These are phyloP conservation scores for Takifugu flavidus DNA, from an alignment of 2,113 vertebrate genomes.

Conservation along the genomic window DNA sequence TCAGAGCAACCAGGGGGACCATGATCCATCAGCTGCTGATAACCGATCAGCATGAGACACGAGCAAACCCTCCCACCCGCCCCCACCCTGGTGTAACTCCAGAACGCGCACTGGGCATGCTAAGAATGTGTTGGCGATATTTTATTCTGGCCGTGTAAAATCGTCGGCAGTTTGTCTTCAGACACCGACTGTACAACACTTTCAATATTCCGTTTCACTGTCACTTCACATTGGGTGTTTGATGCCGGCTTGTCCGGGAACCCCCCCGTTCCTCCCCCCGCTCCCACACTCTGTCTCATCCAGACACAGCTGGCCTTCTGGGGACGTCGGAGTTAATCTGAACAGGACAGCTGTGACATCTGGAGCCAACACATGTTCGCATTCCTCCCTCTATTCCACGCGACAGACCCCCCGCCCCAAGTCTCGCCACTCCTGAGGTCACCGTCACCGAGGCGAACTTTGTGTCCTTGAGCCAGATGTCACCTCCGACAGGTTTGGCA, in stretches of 20 bases:
- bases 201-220: constrained; percentile 2
- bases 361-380: constrained; percentile 35
- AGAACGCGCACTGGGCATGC: too few species aligned
- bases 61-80: too few species aligned
- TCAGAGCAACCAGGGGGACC: constrained; percentile 8
- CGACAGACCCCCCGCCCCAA: constrained; percentile 3
- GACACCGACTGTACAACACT: not conserved
- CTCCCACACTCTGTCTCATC: constrained; percentile 28
- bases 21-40: too few species aligned
- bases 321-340: constrained; percentile 55
- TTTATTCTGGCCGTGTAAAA: too few species aligned
- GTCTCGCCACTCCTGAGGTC: constrained; percentile 18
- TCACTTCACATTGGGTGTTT: constrained; percentile 24
- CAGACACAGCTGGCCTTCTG: constrained; percentile 61
- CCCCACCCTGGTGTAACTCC: too few species aligned
- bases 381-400: constrained; percentile 20
- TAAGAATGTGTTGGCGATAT: too few species aligned
- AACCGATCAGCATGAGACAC: too few species aligned
- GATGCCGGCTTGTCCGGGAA: constrained; percentile 29
- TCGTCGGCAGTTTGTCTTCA: not conserved
- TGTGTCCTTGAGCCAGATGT: constrained; percentile 14
- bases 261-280: not conserved
- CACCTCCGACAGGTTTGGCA: constrained; percentile 6
- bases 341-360: constrained; percentile 61
- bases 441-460: constrained; percentile 20